phyloP scores from a whole-genome alignment of 2,797 vertebrate species.

The Austrolebias charrua region DNA sequence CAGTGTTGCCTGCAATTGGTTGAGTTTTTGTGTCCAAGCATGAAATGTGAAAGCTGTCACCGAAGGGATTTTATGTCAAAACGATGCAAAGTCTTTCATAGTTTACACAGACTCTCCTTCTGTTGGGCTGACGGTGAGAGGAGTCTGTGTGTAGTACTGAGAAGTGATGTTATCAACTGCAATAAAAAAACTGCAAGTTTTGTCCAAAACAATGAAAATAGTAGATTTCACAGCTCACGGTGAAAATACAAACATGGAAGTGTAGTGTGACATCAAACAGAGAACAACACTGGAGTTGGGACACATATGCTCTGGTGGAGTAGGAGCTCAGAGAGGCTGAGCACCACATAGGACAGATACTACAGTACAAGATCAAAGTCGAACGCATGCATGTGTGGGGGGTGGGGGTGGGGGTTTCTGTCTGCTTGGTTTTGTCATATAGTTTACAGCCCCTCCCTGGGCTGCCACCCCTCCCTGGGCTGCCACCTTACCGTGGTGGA shows the following conservation, averaged over 20 bases:
- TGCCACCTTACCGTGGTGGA: too few relatives aligned
- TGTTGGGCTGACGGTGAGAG: not conserved
- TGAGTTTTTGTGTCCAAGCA: not conserved
- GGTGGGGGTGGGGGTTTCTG: slow-evolving; percentile 3
- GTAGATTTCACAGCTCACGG: slow-evolving; percentile 19
- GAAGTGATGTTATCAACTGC: not conserved
- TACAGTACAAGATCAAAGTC: slow-evolving; percentile 59
- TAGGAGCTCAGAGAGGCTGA: slow-evolving; percentile 32
- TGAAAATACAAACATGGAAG: slow-evolving; percentile 25
- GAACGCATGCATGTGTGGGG: slow-evolving; percentile 2
- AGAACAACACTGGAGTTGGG: slow-evolving; percentile 24
- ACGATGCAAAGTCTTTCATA: not conserved
- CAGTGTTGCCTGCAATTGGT: not conserved
- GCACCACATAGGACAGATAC: slow-evolving; percentile 58
- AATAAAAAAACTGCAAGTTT: not conserved
- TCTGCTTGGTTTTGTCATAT: too few relatives aligned
- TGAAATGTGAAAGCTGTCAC: not conserved
- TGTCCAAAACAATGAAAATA: slow-evolving; percentile 21
- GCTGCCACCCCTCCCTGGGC: too few relatives aligned
- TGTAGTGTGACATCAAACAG: slow-evolving; percentile 51
- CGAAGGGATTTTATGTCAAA: not conserved
- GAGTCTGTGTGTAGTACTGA: not conserved
- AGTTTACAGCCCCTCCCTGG: too few relatives aligned
- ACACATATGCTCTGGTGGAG: slow-evolving; percentile 54
- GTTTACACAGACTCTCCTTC: not conserved